Percentiles rank a stretch among this genome's conserved stretches.
phyloP scores from a whole-genome alignment of 2,113 vertebrate genomes.

The Leiothrix lutea region DNA sequence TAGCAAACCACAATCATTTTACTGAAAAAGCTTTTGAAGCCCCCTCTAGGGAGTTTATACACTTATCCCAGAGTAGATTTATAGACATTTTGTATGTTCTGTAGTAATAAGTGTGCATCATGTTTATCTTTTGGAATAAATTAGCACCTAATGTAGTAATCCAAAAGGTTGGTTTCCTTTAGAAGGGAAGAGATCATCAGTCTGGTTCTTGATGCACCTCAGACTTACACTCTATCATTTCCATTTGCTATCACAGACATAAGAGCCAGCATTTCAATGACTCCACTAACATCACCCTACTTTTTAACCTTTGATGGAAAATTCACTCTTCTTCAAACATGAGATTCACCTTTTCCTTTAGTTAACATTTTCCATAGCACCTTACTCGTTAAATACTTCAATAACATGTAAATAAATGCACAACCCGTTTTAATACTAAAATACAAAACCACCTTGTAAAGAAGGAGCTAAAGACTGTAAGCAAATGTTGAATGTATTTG shows the following conservation, averaged over 20 bases:
- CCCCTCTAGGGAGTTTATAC: not conserved
- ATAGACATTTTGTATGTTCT: not conserved
- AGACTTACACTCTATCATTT: not conserved
- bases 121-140: not conserved
- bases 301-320: not conserved
- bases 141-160: not conserved
- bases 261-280: not conserved
- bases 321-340: not conserved
- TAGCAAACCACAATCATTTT: not conserved
- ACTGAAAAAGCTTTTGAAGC: not conserved
- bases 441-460: not conserved
- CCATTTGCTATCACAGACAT: not conserved
- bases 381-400: not conserved
- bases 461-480: not conserved
- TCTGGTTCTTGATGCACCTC: not conserved
- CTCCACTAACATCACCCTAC: not conserved
- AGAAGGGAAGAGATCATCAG: not conserved
- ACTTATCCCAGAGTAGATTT: not conserved
- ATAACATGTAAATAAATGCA: not conserved
- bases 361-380: not conserved
- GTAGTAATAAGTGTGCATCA: not conserved
- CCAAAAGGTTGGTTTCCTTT: not conserved
- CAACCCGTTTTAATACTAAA: not conserved
- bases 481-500: not conserved
- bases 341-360: not conserved